Base-by-base conservation (phyloP, 1,140 invertebrate species). In the Oedothorax gibbosus region DNA sequence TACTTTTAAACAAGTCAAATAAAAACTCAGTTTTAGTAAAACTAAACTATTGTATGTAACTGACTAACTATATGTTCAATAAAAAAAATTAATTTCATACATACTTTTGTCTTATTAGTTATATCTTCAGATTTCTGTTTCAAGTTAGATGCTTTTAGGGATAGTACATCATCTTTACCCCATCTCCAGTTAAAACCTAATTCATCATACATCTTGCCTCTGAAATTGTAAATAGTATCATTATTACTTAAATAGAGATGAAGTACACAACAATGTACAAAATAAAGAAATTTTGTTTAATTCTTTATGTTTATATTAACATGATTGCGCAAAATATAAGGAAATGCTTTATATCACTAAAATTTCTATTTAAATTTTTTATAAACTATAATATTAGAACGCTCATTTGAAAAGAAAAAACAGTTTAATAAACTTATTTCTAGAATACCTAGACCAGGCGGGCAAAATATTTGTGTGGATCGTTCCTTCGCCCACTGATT, bases 41-140 rank as follows among this genome's bases (percentile, higher is more conserved):
- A n/a, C n/a, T n/a, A n/a, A n/a, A n/a, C n/a, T n/a, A n/a, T n/a
- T n/a, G n/a, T n/a, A n/a, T n/a, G n/a, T n/a, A n/a, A n/a, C n/a
- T n/a, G n/a, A n/a, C n/a, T n/a, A n/a, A n/a, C 57, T 14, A 11
- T n/a, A 60, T 60, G 57, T n/a, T 20, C 12, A 4, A 66, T 21
- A 66, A 80, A 51, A 18, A 14, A 35, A 72, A 60, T 50, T 11
- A 62, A 69, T 72, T 11, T 5, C 14, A 18, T 9, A 50, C 51
- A 86, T 86, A 89, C 89, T 87, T 89, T 88, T 69, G 88, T 85
- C 71, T 87, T 88, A 64, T 78, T 88, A 20, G 85, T 86, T 15
- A 90, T 75, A 85, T 90, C 89, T 65, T 88, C 87, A 14, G 89
- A 89, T 69, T 88, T 87, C 56, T 87, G 86, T 79, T 89, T 87